Base-by-base conservation (phyloP, 1,140 invertebrate species). In the Drosophila truncata region DNA sequence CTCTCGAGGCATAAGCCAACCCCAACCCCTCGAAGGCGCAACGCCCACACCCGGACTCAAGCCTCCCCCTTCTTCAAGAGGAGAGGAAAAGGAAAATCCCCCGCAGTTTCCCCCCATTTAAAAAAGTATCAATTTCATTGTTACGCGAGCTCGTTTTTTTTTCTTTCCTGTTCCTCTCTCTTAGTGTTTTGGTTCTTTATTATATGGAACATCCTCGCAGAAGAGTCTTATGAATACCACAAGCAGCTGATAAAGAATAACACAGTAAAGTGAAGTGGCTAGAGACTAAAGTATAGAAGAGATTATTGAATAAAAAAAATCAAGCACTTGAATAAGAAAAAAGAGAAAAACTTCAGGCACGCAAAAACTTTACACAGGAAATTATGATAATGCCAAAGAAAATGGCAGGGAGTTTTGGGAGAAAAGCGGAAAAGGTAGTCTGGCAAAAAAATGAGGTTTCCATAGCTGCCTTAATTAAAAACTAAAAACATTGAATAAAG, bases 71-170 rank as follows among this genome's bases (percentile, higher is more conserved):
- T 10, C 47, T 11, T 2, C 2, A 0, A 4, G 20, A 8, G 14
- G 2, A 23, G 14, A 54, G 52, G 31, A 25, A 54, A 23, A 54
- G 52, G 61, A 62, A 64, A 62, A 42, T 62, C 39, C 47, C 47
- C 62, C 47, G 20, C 62, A 25, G 20, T 25, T 52, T 64, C 46
- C 50, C 23, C 64, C 73, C 74, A 90, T 90, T 88, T 88, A 85
- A 88, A 87, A 83, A 88, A 87, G 85, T 90, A 88, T 88, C 85
- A 88, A 90, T 88, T 88, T 88, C 85, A 88, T 88, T 88, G 85
- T 88, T 88, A 90, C 85, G 85, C 81, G 81, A 76, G 76, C 85
- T 84, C 81, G 81, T 84, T 84, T 90, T 72, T 84, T 82, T 65
- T 63, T 52, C 29, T 65, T 63, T 52, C 29, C 23, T 44, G 39